Base-by-base conservation (phyloP, 2,888 invertebrate species). In the Pemphredon lugubris region DNA sequence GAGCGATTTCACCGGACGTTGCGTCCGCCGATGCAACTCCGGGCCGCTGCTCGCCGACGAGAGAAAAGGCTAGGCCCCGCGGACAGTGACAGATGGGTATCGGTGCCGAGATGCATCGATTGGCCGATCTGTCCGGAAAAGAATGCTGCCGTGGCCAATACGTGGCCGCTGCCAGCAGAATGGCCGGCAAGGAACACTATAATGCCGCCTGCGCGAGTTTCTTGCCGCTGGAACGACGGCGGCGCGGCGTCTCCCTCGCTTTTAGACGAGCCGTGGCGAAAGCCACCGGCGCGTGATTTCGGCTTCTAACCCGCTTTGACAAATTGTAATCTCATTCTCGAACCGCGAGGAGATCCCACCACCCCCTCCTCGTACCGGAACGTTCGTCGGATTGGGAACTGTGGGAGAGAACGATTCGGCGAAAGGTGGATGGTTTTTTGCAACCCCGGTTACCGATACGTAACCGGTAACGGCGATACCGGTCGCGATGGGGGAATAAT, bases 71-170 rank as follows among this genome's bases (percentile, higher is more conserved):
- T 65, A 60, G 71, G 59, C 59, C 50, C 64, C 40, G 77, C 65
- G 82, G 90, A 90, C 90, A 90, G 87, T 90, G 90, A 90, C 90
- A 89, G 90, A 90, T 90, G 89, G 85, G 87, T 87, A 89, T 90
- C 89, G 89, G 85, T 83, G 78, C 83, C 79, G 86, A 90, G 89
- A 90, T 90, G 87, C 90, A 89, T 90, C 90, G 90, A 90, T 90
- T 90, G 90, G 90, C 87, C 85, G 88, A 84, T 88, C 86, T 87
- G 85, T 84, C 86, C 86, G 88, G 87, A 89, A 89, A 89, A 89
- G 89, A 89, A 89, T 88, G 87, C 86, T 82, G 87, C 85, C 79
- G 75, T 79, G 87, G 86, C 89, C 89, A 89, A 89, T 89, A 86
- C 89, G 86, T 87, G 88, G 83, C 84, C 86, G 55, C 84, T 78